These are phyloP conservation scores for Temnothorax rugatulus DNA, from an alignment of 2,888 invertebrate species.

Conservation along the genomic window DNA sequence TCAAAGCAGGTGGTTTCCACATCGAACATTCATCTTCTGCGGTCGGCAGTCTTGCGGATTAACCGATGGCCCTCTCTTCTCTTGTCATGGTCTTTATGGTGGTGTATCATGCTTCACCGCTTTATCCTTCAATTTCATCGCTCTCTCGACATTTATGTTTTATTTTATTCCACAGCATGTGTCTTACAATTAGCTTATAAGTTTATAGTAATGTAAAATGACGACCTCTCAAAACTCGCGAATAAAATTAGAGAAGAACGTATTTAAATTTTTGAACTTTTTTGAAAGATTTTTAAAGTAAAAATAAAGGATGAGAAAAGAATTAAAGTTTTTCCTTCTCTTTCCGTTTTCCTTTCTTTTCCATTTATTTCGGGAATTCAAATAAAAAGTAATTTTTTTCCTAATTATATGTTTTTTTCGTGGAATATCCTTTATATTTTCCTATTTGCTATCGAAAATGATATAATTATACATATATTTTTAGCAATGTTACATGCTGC, in stretches of 20 bases:
- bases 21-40: constrained; percentile 79
- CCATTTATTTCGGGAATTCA: not conserved
- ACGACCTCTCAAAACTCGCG: not conserved
- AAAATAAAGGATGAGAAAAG: not conserved
- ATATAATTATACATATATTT: not conserved
- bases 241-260: not conserved
- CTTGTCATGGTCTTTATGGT: constrained; percentile 57
- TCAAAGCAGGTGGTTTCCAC: constrained; percentile 82
- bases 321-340: not conserved
- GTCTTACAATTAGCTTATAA: not conserved
- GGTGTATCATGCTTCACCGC: constrained; percentile 54
- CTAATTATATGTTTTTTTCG: not conserved
- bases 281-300: not conserved
- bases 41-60: constrained; percentile 73
- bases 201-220: not conserved
- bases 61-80: constrained; percentile 68
- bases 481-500: not conserved
- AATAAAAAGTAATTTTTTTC: not conserved
- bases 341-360: not conserved
- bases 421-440: not conserved
- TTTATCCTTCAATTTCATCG: constrained; percentile 41
- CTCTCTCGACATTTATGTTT: constrained; percentile 12
- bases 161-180: constrained; percentile 25
- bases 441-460: not conserved
- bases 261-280: not conserved